Evolutionary conservation across 2,888 invertebrate species (phyloP).

Genomic region (Alloplasta piceator): DNA sequence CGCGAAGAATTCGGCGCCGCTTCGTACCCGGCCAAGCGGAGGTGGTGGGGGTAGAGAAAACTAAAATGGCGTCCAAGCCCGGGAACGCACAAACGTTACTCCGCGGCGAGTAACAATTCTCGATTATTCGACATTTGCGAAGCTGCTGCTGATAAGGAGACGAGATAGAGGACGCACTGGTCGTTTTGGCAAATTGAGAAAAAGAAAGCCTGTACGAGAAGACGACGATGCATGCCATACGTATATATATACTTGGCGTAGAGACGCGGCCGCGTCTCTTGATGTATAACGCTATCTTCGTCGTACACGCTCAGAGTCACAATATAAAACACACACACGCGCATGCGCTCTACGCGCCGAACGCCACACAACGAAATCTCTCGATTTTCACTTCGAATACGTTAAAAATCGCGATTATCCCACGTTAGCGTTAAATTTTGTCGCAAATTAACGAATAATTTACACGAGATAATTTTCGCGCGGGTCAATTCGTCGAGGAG

Average conservation of each 20-base stretch:
- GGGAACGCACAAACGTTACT: conserved; percentile 60
- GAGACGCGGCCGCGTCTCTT: no score
- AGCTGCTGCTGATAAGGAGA: conserved; percentile 13
- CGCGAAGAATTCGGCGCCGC: conserved; percentile 15
- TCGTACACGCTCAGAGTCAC: conserved; percentile 71
- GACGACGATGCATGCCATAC: conserved; percentile 54
- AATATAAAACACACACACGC: conserved; percentile 54
- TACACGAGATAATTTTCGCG: conserved; percentile 53
- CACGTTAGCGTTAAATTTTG: conserved; percentile 64
- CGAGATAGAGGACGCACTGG: conserved; percentile 15
- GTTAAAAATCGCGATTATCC: conserved; percentile 57
- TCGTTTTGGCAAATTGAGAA: conserved; percentile 31
- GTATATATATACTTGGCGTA: no score
- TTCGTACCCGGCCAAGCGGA: conserved; percentile 36
- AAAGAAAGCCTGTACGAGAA: conserved; percentile 26
- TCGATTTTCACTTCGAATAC: conserved; percentile 54
- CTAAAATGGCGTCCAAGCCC: conserved; percentile 63
- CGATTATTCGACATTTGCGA: conserved; percentile 3
- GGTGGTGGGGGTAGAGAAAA: conserved; percentile 19
- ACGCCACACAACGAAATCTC: conserved; percentile 46
- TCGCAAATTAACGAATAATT: conserved; percentile 65
- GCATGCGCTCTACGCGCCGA: conserved; percentile 39
- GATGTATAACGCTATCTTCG: background rate
- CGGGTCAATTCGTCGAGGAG: conserved; percentile 9
- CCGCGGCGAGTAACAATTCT: background rate